Conservation (phyloP, 2,113 vertebrate species). For the Cyprinodon brontotheroides region DNA sequence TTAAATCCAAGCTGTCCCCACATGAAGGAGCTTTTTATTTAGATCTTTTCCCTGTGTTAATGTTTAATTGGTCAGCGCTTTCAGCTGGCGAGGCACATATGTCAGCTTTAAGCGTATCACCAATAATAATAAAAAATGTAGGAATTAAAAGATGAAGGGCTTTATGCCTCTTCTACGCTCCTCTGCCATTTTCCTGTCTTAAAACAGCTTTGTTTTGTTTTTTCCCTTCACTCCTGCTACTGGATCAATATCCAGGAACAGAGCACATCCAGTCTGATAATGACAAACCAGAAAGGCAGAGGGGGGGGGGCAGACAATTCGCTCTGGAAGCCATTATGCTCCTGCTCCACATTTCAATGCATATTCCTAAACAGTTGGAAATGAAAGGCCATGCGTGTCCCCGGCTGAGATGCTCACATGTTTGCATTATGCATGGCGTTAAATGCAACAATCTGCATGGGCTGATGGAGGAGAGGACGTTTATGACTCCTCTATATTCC, state of each 20-base stretch:
- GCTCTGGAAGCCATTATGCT: conserved; percentile 8
- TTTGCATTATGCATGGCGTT: conserved; percentile 67
- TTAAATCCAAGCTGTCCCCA: neutral
- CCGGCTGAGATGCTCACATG: conserved; percentile 32
- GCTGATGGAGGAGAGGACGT: conserved; percentile 53
- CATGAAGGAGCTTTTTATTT: too few relatives aligned
- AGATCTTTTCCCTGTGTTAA: too few relatives aligned
- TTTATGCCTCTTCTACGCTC: conserved; percentile 17
- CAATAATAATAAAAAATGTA: neutral
- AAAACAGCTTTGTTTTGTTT: conserved; percentile 25
- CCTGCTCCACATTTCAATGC: conserved; percentile 18
- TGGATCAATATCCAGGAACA: conserved; percentile 67
- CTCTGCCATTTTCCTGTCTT: conserved; percentile 33
- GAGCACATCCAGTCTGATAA: conserved; percentile 58
- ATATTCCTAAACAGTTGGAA: conserved; percentile 28
- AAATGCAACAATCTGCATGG: conserved; percentile 43
- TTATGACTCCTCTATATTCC: conserved; percentile 39
- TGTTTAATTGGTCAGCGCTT: neutral
- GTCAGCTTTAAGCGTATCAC: neutral
- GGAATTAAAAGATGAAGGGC: neutral
- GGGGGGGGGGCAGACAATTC: conserved; percentile 27
- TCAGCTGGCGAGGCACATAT: neutral
- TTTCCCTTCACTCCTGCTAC: conserved; percentile 28
- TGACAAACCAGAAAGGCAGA: conserved; percentile 51
- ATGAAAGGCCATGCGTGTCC: conserved; percentile 14